Evolutionary conservation across 2,797 vertebrate genomes (phyloP).

Genomic region (Acanthurus lineatus): DNA sequence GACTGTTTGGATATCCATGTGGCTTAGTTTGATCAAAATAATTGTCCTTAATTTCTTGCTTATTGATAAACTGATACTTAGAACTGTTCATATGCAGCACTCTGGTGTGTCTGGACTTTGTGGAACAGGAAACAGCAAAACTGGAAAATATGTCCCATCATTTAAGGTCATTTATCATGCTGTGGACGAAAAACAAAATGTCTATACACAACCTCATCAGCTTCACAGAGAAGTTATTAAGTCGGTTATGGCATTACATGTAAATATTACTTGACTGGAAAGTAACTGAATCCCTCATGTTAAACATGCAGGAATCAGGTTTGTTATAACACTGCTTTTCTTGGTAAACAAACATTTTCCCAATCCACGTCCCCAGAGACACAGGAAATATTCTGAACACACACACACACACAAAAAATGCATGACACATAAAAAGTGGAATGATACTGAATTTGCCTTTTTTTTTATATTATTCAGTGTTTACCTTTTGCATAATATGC

Average conservation of each 20-base stretch:
- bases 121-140: not conserved
- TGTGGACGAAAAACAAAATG: too few species aligned
- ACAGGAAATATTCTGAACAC: conserved; percentile 21
- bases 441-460: conserved; percentile 30
- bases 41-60: conserved; percentile 17
- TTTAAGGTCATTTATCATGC: too few species aligned
- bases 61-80: conserved; percentile 13
- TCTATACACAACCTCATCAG: conserved; percentile 7
- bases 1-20: conserved; percentile 38
- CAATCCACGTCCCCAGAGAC: conserved; percentile 16
- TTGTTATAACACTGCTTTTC: not conserved
- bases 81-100: conserved; percentile 14
- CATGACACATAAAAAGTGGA: conserved; percentile 18
- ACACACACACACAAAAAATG: too few species aligned
- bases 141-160: not conserved
- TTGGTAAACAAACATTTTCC: conserved; percentile 21
- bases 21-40: conserved; percentile 48
- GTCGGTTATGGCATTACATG: conserved; percentile 34
- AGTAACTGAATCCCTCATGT: not conserved
- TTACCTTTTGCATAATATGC: conserved; percentile 65
- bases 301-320: not conserved
- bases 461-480: conserved; percentile 49
- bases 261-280: conserved; percentile 21
- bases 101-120: conserved; percentile 5
- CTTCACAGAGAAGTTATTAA: conserved; percentile 20